Conservation (phyloP, 2,113 vertebrate species). For the Oplegnathus fasciatus region DNA sequence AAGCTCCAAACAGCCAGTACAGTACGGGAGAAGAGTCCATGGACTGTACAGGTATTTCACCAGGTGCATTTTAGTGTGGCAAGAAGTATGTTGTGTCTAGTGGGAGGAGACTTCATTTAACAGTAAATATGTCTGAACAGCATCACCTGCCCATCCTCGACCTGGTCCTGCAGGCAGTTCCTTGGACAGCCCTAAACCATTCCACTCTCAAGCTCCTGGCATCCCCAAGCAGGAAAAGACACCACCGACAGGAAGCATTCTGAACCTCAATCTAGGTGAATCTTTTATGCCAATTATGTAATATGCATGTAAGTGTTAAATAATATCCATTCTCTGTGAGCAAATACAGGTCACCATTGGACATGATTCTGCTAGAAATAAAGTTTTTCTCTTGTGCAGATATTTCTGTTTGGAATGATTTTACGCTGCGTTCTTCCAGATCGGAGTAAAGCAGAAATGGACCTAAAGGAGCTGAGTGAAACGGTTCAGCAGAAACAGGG, state of each 20-base stretch:
- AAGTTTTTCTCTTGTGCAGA: neutral
- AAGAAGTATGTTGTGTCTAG: neutral
- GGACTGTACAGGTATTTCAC: slow-evolving; percentile 89
- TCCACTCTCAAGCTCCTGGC: slow-evolving; percentile 90
- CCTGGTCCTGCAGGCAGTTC: slow-evolving; percentile 88
- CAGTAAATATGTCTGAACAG: slow-evolving; percentile 73
- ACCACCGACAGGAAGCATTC: slow-evolving; percentile 92
- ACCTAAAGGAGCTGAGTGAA: slow-evolving; percentile 95
- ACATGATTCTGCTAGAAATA: neutral
- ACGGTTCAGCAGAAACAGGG: slow-evolving; percentile 94
- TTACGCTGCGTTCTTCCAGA: slow-evolving; percentile 82
- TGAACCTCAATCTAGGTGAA: slow-evolving; percentile 98
- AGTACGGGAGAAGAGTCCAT: slow-evolving; percentile 94
- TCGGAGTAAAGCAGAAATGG: slow-evolving; percentile 98
- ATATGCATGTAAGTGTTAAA: neutral
- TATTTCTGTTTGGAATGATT: neutral
- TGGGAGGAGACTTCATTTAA: neutral
- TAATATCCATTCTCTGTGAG: slow-evolving; percentile 4
- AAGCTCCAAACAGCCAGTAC: slow-evolving; percentile 89
- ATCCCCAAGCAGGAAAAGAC: slow-evolving; percentile 90
- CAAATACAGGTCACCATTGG: neutral
- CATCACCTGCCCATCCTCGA: slow-evolving; percentile 88
- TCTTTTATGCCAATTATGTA: neutral
- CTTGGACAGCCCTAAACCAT: slow-evolving; percentile 92
- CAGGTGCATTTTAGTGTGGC: neutral